Evolutionary conservation across 2,888 invertebrate species (phyloP), one percentile per base, ranked within the genome.

Genomic region (Allophyes oxyacanthae): DNA sequence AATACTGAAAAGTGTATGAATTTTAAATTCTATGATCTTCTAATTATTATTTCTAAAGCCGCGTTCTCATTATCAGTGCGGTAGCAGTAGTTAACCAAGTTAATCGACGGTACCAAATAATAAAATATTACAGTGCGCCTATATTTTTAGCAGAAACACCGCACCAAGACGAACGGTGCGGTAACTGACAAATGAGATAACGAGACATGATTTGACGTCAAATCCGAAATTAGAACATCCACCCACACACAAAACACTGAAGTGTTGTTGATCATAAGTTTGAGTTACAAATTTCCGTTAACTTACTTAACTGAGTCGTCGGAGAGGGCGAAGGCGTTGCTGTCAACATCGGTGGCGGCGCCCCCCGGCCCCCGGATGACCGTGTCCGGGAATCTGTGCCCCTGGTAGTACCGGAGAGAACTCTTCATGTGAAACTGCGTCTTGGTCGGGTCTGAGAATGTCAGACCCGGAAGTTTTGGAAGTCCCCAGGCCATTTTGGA

Each of bases 391-490:
- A 96, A 88, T 62, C 95, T 92, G 83, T 96, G 83, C 0, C 97
- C 97, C 87, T 97, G 96, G 71, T 95, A 92, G 75, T 95, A 95
- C 34, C 94, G 94, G 59, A 97, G 95, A 5, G 96, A 95, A 70
- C 96, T 96, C 10, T 94, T 88, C 8, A 95, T 85, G 74, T 96
- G 95, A 80, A 94, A 94, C 72, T 95, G 94, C 7, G 94, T 94
- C 79, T 95, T 94, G 79, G 95, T 95, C 4, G 96, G 95, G 84
- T 97, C 96, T 33, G 92, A 87, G 82, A 96, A 96, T 10, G 93
- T 93, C 73, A 95, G 95, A 46, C 97, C 97, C 6, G 97, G 97
- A 53, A 97, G 87, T 86, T 96, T 95, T 5, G 97, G 97, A 44
- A 97, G 88, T 44, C 96, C 95, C 94, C 94, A 94, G 51, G 94